Evolutionary conservation across 2,113 vertebrate species (phyloP), one percentile per base, ranked within the genome.

Genomic region (Misgurnus anguillicaudatus): DNA sequence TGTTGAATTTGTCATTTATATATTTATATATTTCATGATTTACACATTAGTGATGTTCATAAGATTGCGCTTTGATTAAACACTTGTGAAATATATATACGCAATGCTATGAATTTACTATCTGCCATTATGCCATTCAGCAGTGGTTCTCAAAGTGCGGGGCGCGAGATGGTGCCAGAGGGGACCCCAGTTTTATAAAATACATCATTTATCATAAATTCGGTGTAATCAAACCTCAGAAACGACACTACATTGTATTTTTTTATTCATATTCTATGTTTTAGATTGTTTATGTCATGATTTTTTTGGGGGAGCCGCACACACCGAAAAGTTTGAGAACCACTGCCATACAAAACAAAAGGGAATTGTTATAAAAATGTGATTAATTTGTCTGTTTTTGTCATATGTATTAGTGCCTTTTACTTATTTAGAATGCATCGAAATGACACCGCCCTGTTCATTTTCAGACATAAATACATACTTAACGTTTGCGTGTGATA

Each of bases 371-470:
- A 10, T n/a, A 36, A 69, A 55, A 69, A 24, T 2, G 0, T 7
- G 11, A 58, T 21, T 60, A 1, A 72, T 47, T 74, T 62, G 21
- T 45, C 72, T 36, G 57, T 74, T 36, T 47, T 61, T 62, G 21
- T 74, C 38, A 31, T 61, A 14, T 57, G 45, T 61, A 62, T 74
- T 47, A 74, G 72, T 74, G 72, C 72, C 72, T 74, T 74, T 74
- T 60, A 60, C 58, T 74, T 16, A 11, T 62, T 45, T 62, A 47
- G 8, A 61, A 57, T 55, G 68, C 51, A 57, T 71, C 10, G 0
- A 55, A 74, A 72, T 58, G 5, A 58, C 36, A 16, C 14, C n/a
- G 24, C 17, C 38, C 13, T 21, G 38, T 73, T 58, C 17, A 55
- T 57, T 41, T 14, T 42, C n/a, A 21, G 8, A 8, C 9, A 47